Base-by-base conservation (phyloP, 1,140 invertebrate species). In the Microplitis mediator region DNA sequence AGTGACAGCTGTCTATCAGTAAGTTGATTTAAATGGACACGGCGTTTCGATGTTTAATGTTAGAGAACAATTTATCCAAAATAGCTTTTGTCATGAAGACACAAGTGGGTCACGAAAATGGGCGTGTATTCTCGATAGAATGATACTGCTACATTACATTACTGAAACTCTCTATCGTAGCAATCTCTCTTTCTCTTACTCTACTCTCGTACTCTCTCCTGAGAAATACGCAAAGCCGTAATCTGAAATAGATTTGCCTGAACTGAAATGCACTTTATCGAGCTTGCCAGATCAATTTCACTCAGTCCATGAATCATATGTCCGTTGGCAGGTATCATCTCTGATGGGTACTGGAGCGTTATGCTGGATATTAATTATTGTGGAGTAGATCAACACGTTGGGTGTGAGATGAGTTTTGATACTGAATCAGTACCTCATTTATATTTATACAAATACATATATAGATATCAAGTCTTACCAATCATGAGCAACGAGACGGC, bases 401-500 rank as follows among this genome's bases (percentile, higher is more conserved):
- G 23, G 23, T 23, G 23, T 23, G 23, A 23, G 23, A 23, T 23
- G 23, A 23, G 2, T 23, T 23, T 23, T 23, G 23, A 23, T 23
- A 23, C 23, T 23, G 23, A 23, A 23, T 23, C 23, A 23, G 23
- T 23, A 23, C n/a, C n/a, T n/a, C n/a, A n/a, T 23, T 23, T 23
- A 23, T 23, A 23, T 23, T 23, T 23, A 72, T 64, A 39, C 9
- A 50, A 34, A 50, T 13, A 52, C 34, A 52, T 3, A 35, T 52
- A 62, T 4, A 34, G 52, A 31, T 67, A 67, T 32, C 9, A 32
- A 23, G 35, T 74, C 77, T 86, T 77, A 87, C 86, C 86, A 64
- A 86, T 86, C 86, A 87, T 87, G 62, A 87, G 84, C 13, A 87
- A 80, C 4, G 85, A 85, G 9, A 86, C 82, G 35, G 85, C 85